phyloP scores from a whole-genome alignment of 1,140 invertebrate genomes.

The Tetraneura akinire region DNA sequence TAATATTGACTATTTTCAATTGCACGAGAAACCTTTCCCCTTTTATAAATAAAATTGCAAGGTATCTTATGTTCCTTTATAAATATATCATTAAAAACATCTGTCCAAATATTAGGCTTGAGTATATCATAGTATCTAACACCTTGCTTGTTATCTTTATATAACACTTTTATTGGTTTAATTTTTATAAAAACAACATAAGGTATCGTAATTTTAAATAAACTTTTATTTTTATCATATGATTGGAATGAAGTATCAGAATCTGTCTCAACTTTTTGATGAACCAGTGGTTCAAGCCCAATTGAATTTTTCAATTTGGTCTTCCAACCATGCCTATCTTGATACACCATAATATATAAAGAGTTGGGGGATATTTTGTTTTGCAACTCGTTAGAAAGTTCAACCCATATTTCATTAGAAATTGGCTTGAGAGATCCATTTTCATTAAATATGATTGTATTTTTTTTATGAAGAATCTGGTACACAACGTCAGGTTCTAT shows the following conservation, averaged over 20 bases:
- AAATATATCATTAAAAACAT: slow-evolving; percentile 1
- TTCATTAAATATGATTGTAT: too few relatives aligned
- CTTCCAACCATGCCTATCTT: too few relatives aligned
- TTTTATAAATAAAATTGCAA: not conserved
- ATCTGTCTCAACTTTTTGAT: not conserved
- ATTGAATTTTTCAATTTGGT: too few relatives aligned
- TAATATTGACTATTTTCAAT: not conserved
- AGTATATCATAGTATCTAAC: not conserved
- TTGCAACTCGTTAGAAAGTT: too few relatives aligned
- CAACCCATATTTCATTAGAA: too few relatives aligned
- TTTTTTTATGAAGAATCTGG: too few relatives aligned
- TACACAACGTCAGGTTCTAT: too few relatives aligned
- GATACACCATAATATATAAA: too few relatives aligned
- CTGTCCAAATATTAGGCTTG: not conserved
- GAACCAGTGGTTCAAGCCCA: too few relatives aligned
- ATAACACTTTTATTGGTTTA: not conserved
- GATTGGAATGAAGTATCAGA: not conserved
- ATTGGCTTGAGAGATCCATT: too few relatives aligned
- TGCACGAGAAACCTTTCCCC: not conserved
- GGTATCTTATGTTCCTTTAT: not conserved
- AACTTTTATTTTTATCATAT: not conserved
- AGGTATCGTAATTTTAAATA: not conserved
- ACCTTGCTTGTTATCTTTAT: not conserved
- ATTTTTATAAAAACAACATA: not conserved
- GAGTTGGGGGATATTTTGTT: too few relatives aligned